Base-by-base conservation (phyloP, 2,113 vertebrate species). In the Capra hircus region DNA sequence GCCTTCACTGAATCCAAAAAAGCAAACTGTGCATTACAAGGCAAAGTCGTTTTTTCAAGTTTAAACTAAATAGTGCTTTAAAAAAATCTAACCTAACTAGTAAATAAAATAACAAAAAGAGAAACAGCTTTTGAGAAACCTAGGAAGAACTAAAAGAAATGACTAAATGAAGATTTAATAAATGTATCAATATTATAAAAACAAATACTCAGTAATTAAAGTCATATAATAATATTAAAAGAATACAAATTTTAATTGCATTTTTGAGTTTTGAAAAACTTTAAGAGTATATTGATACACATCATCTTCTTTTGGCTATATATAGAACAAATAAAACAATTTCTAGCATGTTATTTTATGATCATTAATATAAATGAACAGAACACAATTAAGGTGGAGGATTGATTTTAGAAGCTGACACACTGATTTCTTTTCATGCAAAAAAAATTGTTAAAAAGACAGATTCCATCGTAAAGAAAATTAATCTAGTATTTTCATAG, bases 1-100 rank as follows among this genome's bases (percentile, higher is more conserved):
- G 53, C 90, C 52, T 81, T 97, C 90, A 90, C 14, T 84, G 28
- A 97, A 59, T 40, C 77, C 94, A 90, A 91, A n/a, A 88, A 33
- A 30, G 28, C n/a, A 81, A 97, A 95, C 80, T 90, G 15, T 74
- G 9, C 4, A 78, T 89, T 95, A 16, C 0, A 89, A 78, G 1
- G n/a, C 40, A 95, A 80, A 30, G n/a, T 71, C 92, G 27, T 94
- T 83, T 82, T 78, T 94, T 94, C 59, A 97, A 55, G 16, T 62
- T 95, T 95, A 96, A 95, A 45, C 3, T 45, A 85, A 92, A 84
- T 55, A 94, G 64, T 86, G 4, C 15, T 43, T 71, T 77, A 0
- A 7, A 84, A 96, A 96, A 90, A 93, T 43, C 28, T 6, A 84
- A 90, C 2, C 43, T 81, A 53, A 91, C 52, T 91, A 17, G 33